These are phyloP conservation scores for Leguminivora glycinivorella DNA, from an alignment of 1,140 invertebrate species.

Conservation along the genomic window DNA sequence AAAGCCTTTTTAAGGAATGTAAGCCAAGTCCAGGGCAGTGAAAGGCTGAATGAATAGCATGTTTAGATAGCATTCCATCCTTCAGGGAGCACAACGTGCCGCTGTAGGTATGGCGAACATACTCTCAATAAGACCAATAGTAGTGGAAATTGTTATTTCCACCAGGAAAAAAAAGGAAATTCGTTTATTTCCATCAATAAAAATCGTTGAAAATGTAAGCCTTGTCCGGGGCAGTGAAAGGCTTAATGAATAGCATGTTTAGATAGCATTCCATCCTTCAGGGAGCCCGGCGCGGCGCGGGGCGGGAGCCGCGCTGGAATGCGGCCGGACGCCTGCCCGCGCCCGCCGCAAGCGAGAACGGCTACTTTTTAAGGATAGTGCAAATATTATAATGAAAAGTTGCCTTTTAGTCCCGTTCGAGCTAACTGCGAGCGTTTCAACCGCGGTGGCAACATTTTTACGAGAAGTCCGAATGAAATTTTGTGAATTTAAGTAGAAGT, in stretches of 20 bases:
- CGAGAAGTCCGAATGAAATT: too few relatives aligned
- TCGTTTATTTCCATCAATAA: too few relatives aligned
- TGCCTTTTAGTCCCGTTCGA: not conserved
- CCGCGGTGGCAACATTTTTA: too few relatives aligned
- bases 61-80: conserved; percentile 58
- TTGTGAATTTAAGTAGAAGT: too few relatives aligned
- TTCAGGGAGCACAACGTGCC: conserved; percentile 57
- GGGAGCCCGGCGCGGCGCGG: conserved; percentile 60
- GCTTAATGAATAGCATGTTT: conserved; percentile 36
- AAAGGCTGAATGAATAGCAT: conserved; percentile 10
- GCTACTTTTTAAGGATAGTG: conserved; percentile 19
- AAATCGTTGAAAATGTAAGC: not conserved
- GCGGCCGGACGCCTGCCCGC: conserved; percentile 56
- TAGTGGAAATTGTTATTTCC: not conserved
- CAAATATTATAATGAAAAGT: conserved; percentile 16
- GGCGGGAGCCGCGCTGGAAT: conserved; percentile 71
- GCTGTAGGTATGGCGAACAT: conserved; percentile 54
- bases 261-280: conserved; percentile 59
- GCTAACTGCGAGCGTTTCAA: too few relatives aligned
- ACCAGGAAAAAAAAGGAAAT: not conserved
- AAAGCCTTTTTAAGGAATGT: not conserved
- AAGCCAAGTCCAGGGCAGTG: not conserved
- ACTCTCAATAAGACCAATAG: not conserved
- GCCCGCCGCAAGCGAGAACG: conserved; percentile 33
- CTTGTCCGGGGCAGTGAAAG: not conserved